A percentile compares a stretch with the other conserved stretches of the same genome.
phyloP scores from a whole-genome alignment of 1,140 invertebrate species.

The Drosophila kurseongensis region DNA sequence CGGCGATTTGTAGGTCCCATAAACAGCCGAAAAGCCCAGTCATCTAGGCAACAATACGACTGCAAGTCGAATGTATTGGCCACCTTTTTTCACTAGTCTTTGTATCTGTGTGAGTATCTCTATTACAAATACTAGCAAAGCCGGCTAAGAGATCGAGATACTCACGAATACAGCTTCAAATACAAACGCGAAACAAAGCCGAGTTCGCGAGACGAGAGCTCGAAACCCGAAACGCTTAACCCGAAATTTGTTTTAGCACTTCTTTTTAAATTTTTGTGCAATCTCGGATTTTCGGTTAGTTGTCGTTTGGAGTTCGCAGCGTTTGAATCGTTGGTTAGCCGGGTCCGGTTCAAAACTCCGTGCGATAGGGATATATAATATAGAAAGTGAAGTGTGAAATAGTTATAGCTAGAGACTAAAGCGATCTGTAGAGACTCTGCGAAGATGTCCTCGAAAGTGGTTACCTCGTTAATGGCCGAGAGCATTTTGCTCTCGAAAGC shows the following conservation, averaged over 20 bases:
- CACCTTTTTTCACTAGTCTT: conserved; percentile 11
- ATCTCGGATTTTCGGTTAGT: conserved; percentile 80
- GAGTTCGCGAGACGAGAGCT: conserved; percentile 50
- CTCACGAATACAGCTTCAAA: conserved; percentile 38
- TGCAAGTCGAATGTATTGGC: conserved; percentile 32
- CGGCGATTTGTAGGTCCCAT: conserved; percentile 40
- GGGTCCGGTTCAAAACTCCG: conserved; percentile 38
- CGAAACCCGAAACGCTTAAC: conserved; percentile 63
- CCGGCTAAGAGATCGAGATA: conserved; percentile 54
- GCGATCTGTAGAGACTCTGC: conserved; percentile 1
- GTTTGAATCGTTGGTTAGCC: conserved; percentile 47
- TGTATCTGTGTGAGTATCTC: conserved; percentile 49
- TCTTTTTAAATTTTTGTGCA: conserved; percentile 85
- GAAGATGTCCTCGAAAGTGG: conserved; percentile 76
- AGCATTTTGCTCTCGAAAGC: conserved; percentile 74
- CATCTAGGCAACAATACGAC: conserved; percentile 58
- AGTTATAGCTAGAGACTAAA: neutral
- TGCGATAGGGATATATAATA: conserved; percentile 25
- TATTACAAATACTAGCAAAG: conserved; percentile 17
- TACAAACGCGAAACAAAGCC: conserved; percentile 41
- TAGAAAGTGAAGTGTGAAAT: conserved; percentile 21
- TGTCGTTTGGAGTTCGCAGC: conserved; percentile 78
- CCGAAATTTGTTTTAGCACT: conserved; percentile 77
- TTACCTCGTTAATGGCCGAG: conserved; percentile 74
- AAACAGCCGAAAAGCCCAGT: conserved; percentile 40